Evolutionary conservation across 2,888 invertebrate genomes (phyloP).

Genomic region (Campoplex nolae): DNA sequence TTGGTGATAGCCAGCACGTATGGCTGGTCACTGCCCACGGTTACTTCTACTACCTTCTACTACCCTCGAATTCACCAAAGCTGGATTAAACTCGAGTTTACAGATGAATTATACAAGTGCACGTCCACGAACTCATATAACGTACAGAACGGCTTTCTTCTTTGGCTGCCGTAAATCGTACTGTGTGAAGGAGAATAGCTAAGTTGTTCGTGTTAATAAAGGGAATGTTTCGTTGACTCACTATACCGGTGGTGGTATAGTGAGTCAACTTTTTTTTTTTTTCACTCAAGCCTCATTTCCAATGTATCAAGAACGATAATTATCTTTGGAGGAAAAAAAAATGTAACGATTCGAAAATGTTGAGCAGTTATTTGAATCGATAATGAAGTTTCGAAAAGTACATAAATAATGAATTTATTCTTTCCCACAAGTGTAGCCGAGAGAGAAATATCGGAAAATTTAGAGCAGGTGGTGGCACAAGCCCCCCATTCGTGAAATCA

Average conservation of each 20-base stretch:
- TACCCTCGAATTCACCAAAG: constrained; percentile 65
- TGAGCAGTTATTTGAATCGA: no score
- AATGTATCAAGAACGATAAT: not conserved
- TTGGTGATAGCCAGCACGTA: constrained; percentile 62
- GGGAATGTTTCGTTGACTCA: not conserved
- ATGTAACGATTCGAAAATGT: no score
- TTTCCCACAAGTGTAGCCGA: no score
- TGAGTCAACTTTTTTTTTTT: no score
- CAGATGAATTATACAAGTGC: constrained; percentile 73
- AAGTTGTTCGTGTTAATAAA: not conserved
- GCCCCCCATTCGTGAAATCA: no score
- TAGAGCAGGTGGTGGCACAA: no score
- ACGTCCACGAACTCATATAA: constrained; percentile 25
- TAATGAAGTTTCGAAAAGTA: no score
- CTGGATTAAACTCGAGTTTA: constrained; percentile 75
- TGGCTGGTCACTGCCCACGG: constrained; percentile 63
- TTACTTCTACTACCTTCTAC: constrained; percentile 10
- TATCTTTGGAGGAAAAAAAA: no score
- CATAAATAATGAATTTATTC: not conserved
- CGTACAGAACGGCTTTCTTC: not conserved
- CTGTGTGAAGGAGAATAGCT: not conserved
- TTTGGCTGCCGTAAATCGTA: constrained; percentile 4
- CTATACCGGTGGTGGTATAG: no score
- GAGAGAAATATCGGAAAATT: no score
- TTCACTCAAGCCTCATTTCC: not conserved